Percentiles rank a stretch among this genome's conserved stretches.
Conservation (phyloP, 2,888 invertebrate genomes). For the Anthophora plumipes region DNA sequence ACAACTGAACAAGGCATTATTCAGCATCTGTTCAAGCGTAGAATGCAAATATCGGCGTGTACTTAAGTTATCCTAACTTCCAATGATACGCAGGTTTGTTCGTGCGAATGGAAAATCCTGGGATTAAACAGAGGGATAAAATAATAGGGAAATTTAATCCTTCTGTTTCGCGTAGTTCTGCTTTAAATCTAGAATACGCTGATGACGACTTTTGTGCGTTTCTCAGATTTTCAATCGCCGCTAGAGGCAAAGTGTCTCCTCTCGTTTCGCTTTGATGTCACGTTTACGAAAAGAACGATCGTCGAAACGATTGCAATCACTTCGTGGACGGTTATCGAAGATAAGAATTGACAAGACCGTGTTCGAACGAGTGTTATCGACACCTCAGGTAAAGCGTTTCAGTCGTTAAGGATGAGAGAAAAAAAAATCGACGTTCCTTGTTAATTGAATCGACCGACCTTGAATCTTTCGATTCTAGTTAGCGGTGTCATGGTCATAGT, state of each 20-base stretch:
- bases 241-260: too few species aligned
- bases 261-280: conserved; percentile 21
- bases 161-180: neutral
- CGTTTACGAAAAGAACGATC: neutral
- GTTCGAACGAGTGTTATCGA: conserved; percentile 53
- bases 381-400: conserved; percentile 24
- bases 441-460: conserved; percentile 46
- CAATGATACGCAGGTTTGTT: neutral
- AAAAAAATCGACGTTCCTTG: conserved; percentile 30
- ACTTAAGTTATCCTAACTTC: neutral
- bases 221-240: neutral
- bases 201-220: neutral
- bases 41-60: neutral
- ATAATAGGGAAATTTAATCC: neutral
- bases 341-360: conserved; percentile 46
- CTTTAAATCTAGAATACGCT: neutral
- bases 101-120: neutral
- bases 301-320: conserved; percentile 26
- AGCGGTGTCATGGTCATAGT: conserved; percentile 14
- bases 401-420: conserved; percentile 5
- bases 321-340: conserved; percentile 21
- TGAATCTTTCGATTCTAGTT: conserved; percentile 9
- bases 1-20: neutral
- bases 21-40: neutral
- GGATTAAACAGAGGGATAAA: neutral